Percentiles rank a stretch among this genome's conserved stretches.
These are phyloP conservation scores for Drosophila triauraria DNA, from an alignment of 1,140 invertebrate genomes.

Conservation along the genomic window DNA sequence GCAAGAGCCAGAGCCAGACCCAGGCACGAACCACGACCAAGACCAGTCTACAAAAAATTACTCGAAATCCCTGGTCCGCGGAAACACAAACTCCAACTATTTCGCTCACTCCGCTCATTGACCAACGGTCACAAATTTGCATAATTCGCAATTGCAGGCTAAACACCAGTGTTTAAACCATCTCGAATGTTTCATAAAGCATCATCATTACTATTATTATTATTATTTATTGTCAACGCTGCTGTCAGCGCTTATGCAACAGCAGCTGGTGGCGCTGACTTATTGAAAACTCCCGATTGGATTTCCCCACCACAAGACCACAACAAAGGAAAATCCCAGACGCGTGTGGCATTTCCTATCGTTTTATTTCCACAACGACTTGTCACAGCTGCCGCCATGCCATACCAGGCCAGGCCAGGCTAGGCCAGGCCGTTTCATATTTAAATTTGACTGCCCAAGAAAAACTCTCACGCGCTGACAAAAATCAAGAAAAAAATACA, in stretches of 20 bases:
- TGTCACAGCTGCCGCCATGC: slow-evolving; percentile 52
- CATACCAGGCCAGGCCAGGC: too few species aligned
- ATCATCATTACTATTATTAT: slow-evolving; percentile 27
- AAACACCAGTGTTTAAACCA: slow-evolving; percentile 40
- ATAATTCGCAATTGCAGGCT: slow-evolving; percentile 70
- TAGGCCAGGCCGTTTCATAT: slow-evolving; percentile 51
- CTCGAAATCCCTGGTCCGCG: slow-evolving; percentile 27
- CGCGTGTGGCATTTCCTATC: slow-evolving; percentile 46
- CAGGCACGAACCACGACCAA: slow-evolving; percentile 44
- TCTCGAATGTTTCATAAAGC: slow-evolving; percentile 62
- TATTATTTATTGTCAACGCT: slow-evolving; percentile 49
- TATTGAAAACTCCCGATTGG: slow-evolving; percentile 68
- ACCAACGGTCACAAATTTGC: slow-evolving; percentile 67
- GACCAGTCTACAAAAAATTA: slow-evolving; percentile 35
- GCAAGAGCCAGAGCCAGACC: slow-evolving; percentile 22
- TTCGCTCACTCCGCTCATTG: slow-evolving; percentile 14
- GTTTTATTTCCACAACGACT: slow-evolving; percentile 42
- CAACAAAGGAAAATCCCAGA: slow-evolving; percentile 66
- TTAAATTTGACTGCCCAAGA: slow-evolving; percentile 59
- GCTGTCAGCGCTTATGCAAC: slow-evolving; percentile 66
- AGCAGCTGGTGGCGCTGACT: slow-evolving; percentile 49
- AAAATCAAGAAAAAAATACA: slow-evolving; percentile 40
- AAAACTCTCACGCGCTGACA: slow-evolving; percentile 61
- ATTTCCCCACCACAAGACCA: slow-evolving; percentile 54
- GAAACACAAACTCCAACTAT: slow-evolving; percentile 4